Conservation (phyloP, 1,140 invertebrate genomes). For the Zaprionus vittiger region DNA sequence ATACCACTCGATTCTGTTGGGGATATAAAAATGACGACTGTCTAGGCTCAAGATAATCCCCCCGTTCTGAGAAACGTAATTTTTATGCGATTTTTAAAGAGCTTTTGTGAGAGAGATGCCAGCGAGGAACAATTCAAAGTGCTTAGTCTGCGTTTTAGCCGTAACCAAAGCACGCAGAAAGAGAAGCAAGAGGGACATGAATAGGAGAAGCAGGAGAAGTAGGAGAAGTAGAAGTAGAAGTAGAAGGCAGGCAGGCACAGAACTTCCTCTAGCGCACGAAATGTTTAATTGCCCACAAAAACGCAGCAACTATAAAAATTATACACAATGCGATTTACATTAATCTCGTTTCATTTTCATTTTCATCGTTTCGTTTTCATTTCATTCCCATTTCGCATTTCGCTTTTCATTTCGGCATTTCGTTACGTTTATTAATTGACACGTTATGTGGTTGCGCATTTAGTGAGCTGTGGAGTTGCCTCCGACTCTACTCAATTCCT, state of each 20-base stretch:
- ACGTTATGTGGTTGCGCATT: slow-evolving; percentile 47
- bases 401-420: slow-evolving; percentile 3
- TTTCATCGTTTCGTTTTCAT: slow-evolving; percentile 23
- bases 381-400: slow-evolving; percentile 2
- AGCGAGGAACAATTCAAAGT: slow-evolving; percentile 8
- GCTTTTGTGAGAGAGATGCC: neutral
- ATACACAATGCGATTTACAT: slow-evolving; percentile 74
- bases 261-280: slow-evolving; percentile 29
- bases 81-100: slow-evolving; percentile 3
- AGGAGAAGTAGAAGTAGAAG: neutral
- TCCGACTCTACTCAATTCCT: neutral
- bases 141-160: slow-evolving; percentile 14
- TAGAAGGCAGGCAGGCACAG: no score
- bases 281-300: slow-evolving; percentile 77
- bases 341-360: slow-evolving; percentile 58
- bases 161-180: neutral
- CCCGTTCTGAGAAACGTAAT: neutral
- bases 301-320: slow-evolving; percentile 76
- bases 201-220: neutral
- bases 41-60: slow-evolving; percentile 6
- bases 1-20: neutral
- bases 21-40: neutral
- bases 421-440: slow-evolving; percentile 49
- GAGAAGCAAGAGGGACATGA: neutral
- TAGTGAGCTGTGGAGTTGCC: slow-evolving; percentile 8